Conservation (phyloP, 2,113 vertebrate species). For the Hippolais icterina region DNA sequence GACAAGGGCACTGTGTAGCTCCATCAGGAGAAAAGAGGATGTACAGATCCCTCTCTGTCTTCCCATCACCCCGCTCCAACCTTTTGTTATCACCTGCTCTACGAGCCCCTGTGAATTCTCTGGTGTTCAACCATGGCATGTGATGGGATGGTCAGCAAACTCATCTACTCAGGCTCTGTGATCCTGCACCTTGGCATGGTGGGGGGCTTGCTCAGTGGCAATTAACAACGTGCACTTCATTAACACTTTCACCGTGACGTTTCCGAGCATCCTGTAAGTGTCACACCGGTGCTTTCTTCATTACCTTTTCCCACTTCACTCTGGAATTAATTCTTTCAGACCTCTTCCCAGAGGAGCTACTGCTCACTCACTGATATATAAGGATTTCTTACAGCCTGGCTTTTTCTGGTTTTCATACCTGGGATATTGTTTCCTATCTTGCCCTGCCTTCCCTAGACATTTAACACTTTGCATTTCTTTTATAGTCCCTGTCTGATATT, state of each 20-base stretch:
- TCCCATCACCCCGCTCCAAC: background rate
- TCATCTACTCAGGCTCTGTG: background rate
- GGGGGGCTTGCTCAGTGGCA: background rate
- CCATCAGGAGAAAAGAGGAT: background rate
- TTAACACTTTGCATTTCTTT: constrained; percentile 4
- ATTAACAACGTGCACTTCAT: background rate
- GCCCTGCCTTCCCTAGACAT: background rate
- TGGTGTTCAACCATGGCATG: background rate
- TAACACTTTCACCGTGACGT: background rate
- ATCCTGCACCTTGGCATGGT: background rate
- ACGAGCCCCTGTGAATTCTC: background rate
- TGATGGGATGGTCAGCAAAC: background rate
- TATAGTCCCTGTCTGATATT: background rate
- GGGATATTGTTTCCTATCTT: background rate
- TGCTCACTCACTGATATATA: background rate
- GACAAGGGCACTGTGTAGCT: background rate
- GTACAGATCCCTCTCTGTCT: background rate
- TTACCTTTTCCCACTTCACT: background rate
- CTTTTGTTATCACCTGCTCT: background rate
- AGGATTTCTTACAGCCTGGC: background rate
- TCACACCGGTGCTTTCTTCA: background rate
- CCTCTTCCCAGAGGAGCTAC: background rate
- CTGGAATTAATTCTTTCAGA: constrained; percentile 6
- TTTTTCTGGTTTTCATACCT: constrained; percentile 26
- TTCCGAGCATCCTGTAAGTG: background rate